phyloP scores from a whole-genome alignment of 2,888 invertebrate genomes.

The Agrypnus murinus region DNA sequence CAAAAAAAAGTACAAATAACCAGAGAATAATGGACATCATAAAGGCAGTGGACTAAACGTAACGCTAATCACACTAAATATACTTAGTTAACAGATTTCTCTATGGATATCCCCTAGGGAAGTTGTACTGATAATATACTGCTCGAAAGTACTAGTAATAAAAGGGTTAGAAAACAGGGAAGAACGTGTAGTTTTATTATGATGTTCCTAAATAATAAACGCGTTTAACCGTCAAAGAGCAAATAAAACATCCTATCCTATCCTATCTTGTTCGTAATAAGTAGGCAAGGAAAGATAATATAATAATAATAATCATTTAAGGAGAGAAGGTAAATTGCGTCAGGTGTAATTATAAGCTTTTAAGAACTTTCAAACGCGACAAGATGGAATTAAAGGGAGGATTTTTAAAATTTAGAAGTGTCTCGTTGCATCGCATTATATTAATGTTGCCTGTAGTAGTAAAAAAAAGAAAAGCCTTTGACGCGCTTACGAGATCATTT shows the following conservation, averaged over 20 bases:
- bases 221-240: neutral
- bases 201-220: neutral
- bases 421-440: conserved; percentile 8
- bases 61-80: neutral
- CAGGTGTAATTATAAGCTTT: conserved; percentile 18
- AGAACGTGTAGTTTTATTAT: neutral
- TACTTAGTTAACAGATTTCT: conserved; percentile 8
- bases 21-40: neutral
- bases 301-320: neutral
- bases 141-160: neutral
- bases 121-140: neutral
- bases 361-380: conserved; percentile 6
- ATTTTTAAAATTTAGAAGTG: neutral
- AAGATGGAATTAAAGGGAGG: neutral
- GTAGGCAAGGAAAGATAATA: no score
- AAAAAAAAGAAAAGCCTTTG: neutral
- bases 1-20: neutral
- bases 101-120: neutral
- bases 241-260: no score
- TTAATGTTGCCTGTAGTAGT: conserved; percentile 5
- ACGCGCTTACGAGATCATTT: no score
- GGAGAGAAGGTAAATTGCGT: neutral
- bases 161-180: neutral
- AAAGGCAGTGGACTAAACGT: neutral
- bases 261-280: no score